These are phyloP conservation scores for Megamerina dolium DNA, from an alignment of 2,888 invertebrate genomes.

Conservation along the genomic window DNA sequence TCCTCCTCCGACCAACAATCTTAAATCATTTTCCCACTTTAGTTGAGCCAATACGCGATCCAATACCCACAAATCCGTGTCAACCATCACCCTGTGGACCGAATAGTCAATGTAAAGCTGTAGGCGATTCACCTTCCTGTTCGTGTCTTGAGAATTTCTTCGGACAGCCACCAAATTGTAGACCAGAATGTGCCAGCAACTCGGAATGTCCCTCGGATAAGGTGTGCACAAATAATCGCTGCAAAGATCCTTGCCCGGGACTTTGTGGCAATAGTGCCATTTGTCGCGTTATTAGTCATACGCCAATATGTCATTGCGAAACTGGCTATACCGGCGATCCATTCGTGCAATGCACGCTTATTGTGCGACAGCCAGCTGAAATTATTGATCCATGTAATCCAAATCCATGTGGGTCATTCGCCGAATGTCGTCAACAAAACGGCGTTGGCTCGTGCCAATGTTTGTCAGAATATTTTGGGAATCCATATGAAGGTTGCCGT, in stretches of 20 bases:
- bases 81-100: conserved; percentile 53
- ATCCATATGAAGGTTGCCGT: conserved; percentile 71
- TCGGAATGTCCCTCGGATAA: conserved; percentile 63
- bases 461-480: conserved; percentile 64
- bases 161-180: conserved; percentile 63
- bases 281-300: conserved; percentile 70
- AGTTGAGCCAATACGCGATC: conserved; percentile 38
- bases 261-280: conserved; percentile 68
- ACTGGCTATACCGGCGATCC: conserved; percentile 42
- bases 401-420: conserved; percentile 77
- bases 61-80: conserved; percentile 47
- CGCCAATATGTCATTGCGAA: conserved; percentile 71
- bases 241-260: conserved; percentile 66
- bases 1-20: neutral
- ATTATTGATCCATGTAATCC: conserved; percentile 61
- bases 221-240: conserved; percentile 70
- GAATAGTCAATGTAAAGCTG: conserved; percentile 53
- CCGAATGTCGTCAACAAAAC: conserved; percentile 62
- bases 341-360: conserved; percentile 51
- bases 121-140: conserved; percentile 64
- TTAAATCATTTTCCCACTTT: neutral
- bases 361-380: conserved; percentile 44
- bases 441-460: conserved; percentile 67
- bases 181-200: conserved; percentile 73
- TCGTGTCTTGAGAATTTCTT: conserved; percentile 63